Conservation (phyloP, 1,140 invertebrate genomes). For the Mactra quadrangularis region DNA sequence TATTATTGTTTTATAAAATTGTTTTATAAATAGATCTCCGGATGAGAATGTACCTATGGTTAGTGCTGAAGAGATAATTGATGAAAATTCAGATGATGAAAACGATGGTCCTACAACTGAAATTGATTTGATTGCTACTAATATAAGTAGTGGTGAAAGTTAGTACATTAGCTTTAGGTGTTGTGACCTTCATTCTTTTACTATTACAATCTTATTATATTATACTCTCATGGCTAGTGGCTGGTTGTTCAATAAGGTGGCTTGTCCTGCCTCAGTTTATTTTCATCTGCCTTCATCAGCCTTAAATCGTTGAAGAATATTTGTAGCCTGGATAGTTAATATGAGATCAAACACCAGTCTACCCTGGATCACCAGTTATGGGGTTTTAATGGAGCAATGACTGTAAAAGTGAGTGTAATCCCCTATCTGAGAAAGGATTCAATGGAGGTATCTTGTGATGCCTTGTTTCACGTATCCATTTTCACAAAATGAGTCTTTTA, state of each 20-base stretch:
- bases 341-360: too few species aligned
- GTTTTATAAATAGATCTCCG: slow-evolving; percentile 58
- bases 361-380: too few species aligned
- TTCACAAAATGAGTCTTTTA: too few species aligned
- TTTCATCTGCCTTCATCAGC: background rate
- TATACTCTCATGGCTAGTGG: background rate
- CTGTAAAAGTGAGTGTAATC: too few species aligned
- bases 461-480: too few species aligned
- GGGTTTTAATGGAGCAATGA: too few species aligned
- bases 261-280: background rate
- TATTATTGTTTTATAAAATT: too few species aligned
- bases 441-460: too few species aligned
- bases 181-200: background rate
- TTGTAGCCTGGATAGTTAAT: too few species aligned
- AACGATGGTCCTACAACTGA: background rate
- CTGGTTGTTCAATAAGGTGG: background rate
- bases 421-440: too few species aligned
- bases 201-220: background rate
- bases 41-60: slow-evolving; percentile 69
- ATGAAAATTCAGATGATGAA: slow-evolving; percentile 14
- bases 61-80: slow-evolving; percentile 68
- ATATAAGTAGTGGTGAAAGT: slow-evolving; percentile 67
- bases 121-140: background rate
- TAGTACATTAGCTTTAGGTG: slow-evolving; percentile 35
- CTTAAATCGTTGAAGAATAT: too few species aligned